These are phyloP conservation scores for Crotalus viridis DNA, from an alignment of 2,113 vertebrate genomes.

Conservation along the genomic window DNA sequence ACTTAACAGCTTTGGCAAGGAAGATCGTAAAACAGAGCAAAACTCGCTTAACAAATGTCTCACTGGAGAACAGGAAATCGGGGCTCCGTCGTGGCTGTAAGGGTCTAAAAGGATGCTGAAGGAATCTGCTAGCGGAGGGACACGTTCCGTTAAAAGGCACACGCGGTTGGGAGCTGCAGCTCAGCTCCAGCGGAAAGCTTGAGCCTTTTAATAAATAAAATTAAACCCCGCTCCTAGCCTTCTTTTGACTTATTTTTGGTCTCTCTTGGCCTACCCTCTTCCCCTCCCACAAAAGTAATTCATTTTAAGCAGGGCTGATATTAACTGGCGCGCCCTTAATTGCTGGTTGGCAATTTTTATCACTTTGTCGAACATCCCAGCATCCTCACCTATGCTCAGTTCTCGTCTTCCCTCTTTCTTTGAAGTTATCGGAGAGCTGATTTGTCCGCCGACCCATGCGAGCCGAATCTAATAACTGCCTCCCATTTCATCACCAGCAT, in stretches of 20 bases:
- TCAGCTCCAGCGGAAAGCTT: background rate
- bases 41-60: background rate
- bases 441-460: conserved; percentile 63
- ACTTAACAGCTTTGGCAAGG: background rate
- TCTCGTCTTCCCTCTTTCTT: conserved; percentile 54
- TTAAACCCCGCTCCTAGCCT: background rate
- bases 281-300: background rate
- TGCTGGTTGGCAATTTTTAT: conserved; percentile 74
- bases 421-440: conserved; percentile 58
- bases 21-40: background rate
- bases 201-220: background rate
- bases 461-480: conserved; percentile 72
- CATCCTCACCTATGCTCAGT: conserved; percentile 63
- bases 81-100: background rate
- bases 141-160: background rate
- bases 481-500: conserved; percentile 81
- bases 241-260: background rate
- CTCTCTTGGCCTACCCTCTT: background rate
- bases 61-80: background rate
- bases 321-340: conserved; percentile 27
- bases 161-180: background rate
- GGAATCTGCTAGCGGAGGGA: background rate
- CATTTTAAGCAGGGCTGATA: background rate
- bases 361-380: conserved; percentile 64
- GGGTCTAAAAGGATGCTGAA: background rate